These are phyloP conservation scores for Tenthredo livida DNA, from an alignment of 2,888 invertebrate genomes.

Conservation along the genomic window DNA sequence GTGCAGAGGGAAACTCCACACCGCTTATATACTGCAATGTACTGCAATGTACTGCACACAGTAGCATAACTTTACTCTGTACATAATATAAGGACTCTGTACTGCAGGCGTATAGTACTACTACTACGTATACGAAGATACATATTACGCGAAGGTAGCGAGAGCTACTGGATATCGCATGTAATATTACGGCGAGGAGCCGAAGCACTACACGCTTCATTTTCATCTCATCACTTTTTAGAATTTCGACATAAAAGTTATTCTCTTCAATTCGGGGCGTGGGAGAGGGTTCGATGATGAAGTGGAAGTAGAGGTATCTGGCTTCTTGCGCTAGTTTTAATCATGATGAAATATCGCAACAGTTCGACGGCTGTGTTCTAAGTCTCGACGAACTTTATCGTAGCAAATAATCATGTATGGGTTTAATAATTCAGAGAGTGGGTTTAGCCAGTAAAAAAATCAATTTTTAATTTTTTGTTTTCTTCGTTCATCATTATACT, in stretches of 20 bases:
- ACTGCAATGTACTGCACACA: neutral
- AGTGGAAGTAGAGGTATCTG: neutral
- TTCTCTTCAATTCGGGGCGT: neutral
- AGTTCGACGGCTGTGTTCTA: constrained; percentile 13
- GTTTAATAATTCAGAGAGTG: constrained; percentile 8
- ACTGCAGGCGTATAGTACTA: neutral
- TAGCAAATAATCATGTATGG: neutral
- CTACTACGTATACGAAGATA: neutral
- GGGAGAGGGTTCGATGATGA: neutral
- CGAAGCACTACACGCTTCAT: neutral
- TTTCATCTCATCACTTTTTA: constrained; percentile 16
- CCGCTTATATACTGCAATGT: constrained; percentile 2
- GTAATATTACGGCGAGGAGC: neutral
- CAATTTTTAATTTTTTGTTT: neutral
- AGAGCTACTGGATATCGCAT: neutral
- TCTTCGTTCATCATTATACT: neutral
- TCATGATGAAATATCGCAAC: constrained; percentile 14
- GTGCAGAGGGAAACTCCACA: neutral
- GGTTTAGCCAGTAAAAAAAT: neutral
- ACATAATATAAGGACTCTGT: constrained; percentile 27
- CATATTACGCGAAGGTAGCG: neutral
- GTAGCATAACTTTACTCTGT: constrained; percentile 20
- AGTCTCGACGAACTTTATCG: neutral
- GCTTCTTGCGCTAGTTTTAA: constrained; percentile 17
- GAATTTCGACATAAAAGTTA: neutral